phyloP scores from a whole-genome alignment of 2,888 invertebrate genomes.

The Neoitamus cyanurus region DNA sequence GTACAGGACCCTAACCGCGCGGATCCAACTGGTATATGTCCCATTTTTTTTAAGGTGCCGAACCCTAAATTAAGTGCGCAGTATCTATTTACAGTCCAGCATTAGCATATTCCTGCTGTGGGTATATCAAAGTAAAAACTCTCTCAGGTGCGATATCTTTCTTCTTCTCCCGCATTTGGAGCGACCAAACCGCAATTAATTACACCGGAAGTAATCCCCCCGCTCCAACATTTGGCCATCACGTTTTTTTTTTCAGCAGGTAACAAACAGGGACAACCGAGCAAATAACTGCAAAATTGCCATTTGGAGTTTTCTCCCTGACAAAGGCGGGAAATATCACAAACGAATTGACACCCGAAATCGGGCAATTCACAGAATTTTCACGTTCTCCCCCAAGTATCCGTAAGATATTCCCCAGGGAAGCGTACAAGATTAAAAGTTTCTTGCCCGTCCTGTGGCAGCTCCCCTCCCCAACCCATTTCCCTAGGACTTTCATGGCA shows the following conservation, averaged over 20 bases:
- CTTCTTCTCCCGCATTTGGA: background rate
- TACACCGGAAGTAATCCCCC: background rate
- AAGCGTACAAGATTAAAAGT: conserved; percentile 30
- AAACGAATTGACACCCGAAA: conserved; percentile 3
- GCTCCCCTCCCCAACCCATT: background rate
- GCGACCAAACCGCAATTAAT: background rate
- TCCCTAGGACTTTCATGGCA: background rate
- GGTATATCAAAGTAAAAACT: background rate
- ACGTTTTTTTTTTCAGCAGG: background rate
- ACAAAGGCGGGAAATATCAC: background rate
- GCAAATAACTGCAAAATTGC: conserved; percentile 5
- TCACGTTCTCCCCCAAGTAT: conserved; percentile 14
- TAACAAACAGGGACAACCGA: background rate
- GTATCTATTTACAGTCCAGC: background rate
- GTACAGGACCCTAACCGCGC: too few species aligned
- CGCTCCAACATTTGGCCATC: background rate
- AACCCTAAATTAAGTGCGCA: background rate
- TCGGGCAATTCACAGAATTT: conserved; percentile 21
- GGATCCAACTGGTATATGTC: too few species aligned
- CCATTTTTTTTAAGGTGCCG: too few species aligned
- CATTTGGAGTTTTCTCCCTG: background rate
- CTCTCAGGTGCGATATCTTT: background rate
- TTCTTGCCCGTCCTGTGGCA: background rate
- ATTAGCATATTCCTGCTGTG: background rate
- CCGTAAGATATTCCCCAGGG: background rate